Base-by-base conservation (phyloP, 2,888 invertebrate species). In the Hipparchia sbordonii region DNA sequence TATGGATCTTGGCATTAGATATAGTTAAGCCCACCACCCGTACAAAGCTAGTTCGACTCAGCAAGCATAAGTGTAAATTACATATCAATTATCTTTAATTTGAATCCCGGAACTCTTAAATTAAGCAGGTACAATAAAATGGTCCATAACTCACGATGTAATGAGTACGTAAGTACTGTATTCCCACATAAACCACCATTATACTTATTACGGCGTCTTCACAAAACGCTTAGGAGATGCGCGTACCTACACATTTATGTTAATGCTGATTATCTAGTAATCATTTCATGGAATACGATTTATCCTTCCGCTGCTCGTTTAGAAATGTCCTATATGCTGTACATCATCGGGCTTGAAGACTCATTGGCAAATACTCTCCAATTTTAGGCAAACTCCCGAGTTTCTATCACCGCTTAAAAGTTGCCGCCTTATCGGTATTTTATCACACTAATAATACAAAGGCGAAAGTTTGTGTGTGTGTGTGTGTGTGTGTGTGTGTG, bases 181-280 rank as follows among this genome's bases (percentile, higher is more conserved):
- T 67, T 67, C 67, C 67, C 67, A 67, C 67, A 67, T 67, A 67
- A 67, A 67, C 56, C 56, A 56, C 56, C 67, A 54, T 54, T n/a
- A 67, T 67, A 56, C 56, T 67, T 10, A 67, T 67, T 67, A 67
- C 51, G 51, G 51, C 56, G 67, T 67, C 67, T 46, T 67, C 67
- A n/a, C 56, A 57, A 69, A 72, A 57, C 72, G 67, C 67, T 70
- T 60, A 71, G 71, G 62, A 61, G 71, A 70, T 72, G 67, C 74
- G 67, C 74, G 72, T 69, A 70, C 74, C 46, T 72, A 54, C 70
- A 65, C 60, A 70, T 70, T 74, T 62, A 63, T 67, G 67, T 67
- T 67, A 74, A 12, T 48, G 57, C 62, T 63, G 70, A 75, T 74
- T 74, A 72, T 70, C 72, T 61, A 61, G 74, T 74, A 72, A 72